Evolutionary conservation across 2,888 invertebrate species (phyloP).

Genomic region (Machimus rusticus): DNA sequence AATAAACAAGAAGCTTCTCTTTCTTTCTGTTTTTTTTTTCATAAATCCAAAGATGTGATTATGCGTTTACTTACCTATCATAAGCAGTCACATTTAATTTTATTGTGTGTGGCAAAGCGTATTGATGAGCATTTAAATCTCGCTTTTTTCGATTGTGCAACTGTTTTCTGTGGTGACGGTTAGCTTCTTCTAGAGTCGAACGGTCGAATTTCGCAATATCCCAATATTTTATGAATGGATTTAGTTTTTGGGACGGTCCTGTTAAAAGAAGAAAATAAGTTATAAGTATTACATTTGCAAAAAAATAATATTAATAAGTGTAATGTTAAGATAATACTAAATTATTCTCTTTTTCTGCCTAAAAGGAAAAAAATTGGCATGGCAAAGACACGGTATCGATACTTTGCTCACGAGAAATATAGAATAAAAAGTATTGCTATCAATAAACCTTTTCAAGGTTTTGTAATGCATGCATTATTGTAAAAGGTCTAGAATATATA

Average conservation of each 20-base stretch:
- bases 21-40: neutral
- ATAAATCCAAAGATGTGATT: neutral
- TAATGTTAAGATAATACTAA: neutral
- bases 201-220: conserved; percentile 80
- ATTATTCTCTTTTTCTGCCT: too few relatives aligned
- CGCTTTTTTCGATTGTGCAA: conserved; percentile 57
- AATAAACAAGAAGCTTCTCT: neutral
- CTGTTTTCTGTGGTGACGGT: conserved; percentile 60
- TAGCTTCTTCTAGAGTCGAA: conserved; percentile 58
- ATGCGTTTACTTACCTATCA: conserved; percentile 59
- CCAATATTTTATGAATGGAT: conserved; percentile 81
- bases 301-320: neutral
- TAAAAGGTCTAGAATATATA: too few relatives aligned
- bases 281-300: neutral
- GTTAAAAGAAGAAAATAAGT: conserved; percentile 52
- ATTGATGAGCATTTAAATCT: conserved; percentile 54
- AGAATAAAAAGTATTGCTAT: too few relatives aligned
- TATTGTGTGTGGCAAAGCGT: conserved; percentile 60
- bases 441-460: too few relatives aligned
- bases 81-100: conserved; percentile 62
- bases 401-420: too few relatives aligned
- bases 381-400: too few relatives aligned
- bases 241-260: conserved; percentile 69
- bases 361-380: too few relatives aligned
- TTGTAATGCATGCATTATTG: too few relatives aligned